phyloP scores from a whole-genome alignment of 2,888 invertebrate genomes.

The Polydrusus pterygomalis region DNA sequence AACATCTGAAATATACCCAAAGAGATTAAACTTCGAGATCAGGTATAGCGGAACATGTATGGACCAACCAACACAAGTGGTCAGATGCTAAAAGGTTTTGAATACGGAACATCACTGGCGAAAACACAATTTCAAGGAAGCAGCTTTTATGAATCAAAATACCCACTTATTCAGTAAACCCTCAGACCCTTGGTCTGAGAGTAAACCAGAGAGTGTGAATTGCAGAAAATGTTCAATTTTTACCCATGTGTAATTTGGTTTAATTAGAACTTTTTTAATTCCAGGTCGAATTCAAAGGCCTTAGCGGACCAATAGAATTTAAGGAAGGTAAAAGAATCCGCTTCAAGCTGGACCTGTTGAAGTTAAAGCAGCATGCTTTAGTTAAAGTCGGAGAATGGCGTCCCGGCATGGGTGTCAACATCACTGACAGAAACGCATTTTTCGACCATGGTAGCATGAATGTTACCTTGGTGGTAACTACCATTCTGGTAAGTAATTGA shows the following conservation, averaged over 20 bases:
- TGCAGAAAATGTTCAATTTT: not conserved
- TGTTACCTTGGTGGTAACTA: constrained; percentile 85
- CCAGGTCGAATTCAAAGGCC: constrained; percentile 86
- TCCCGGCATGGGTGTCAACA: constrained; percentile 79
- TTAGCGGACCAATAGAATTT: constrained; percentile 87
- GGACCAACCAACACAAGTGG: no score
- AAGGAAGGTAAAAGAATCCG: constrained; percentile 85
- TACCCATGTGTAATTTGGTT: no score
- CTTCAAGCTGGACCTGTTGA: constrained; percentile 84
- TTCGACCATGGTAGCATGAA: constrained; percentile 83
- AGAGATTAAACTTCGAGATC: no score
- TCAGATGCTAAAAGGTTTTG: no score
- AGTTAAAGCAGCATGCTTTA: constrained; percentile 82
- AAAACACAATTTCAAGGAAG: no score
- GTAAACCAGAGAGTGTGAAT: no score
- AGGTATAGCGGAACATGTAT: no score
- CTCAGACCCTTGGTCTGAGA: no score
- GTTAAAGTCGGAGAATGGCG: constrained; percentile 87
- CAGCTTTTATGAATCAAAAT: no score
- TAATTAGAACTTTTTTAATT: constrained; percentile 2
- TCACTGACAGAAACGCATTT: constrained; percentile 82
- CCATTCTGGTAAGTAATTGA: constrained; percentile 79
- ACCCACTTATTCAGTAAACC: no score
- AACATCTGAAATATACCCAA: no score
- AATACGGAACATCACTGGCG: no score